phyloP scores from a whole-genome alignment of 2,888 invertebrate species.

The Parascotia fuliginaria region DNA sequence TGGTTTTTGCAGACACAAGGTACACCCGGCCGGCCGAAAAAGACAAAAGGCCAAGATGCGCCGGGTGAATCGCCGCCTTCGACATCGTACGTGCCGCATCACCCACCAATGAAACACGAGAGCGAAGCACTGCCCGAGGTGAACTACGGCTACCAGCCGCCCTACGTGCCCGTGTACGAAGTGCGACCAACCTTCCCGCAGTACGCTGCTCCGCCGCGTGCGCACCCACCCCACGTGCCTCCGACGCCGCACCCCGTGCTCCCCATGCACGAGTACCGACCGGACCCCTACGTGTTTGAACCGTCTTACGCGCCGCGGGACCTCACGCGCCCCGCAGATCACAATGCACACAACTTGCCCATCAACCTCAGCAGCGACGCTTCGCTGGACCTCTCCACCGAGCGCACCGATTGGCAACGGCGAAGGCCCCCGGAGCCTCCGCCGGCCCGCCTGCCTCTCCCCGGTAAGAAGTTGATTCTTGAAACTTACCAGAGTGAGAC shows the following conservation, averaged over 20 bases:
- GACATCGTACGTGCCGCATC: slow-evolving; percentile 66
- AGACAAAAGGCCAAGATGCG: slow-evolving; percentile 70
- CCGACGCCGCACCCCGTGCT: slow-evolving; percentile 47
- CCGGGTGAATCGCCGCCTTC: slow-evolving; percentile 71
- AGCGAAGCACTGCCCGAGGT: slow-evolving; percentile 55
- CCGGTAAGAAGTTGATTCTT: slow-evolving; percentile 81
- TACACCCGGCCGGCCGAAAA: slow-evolving; percentile 77
- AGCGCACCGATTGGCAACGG: slow-evolving; percentile 72
- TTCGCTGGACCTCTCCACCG: slow-evolving; percentile 74
- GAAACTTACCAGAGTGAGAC: slow-evolving; percentile 81
- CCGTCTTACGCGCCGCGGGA: slow-evolving; percentile 64
- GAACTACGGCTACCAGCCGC: slow-evolving; percentile 60
- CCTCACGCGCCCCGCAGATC: slow-evolving; percentile 63
- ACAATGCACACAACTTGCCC: slow-evolving; percentile 71
- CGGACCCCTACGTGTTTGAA: slow-evolving; percentile 69
- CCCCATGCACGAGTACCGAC: slow-evolving; percentile 66
- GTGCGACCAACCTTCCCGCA: slow-evolving; percentile 53
- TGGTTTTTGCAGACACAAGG: slow-evolving; percentile 62
- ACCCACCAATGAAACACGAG: slow-evolving; percentile 68
- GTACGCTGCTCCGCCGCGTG: slow-evolving; percentile 55
- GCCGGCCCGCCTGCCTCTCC: slow-evolving; percentile 68
- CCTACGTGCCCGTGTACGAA: slow-evolving; percentile 58
- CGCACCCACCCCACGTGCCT: slow-evolving; percentile 54
- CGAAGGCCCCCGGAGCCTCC: slow-evolving; percentile 73
- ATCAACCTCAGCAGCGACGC: slow-evolving; percentile 83